Evolutionary conservation across 2,113 vertebrate genomes (phyloP).

Genomic region (Verasper variegatus): DNA sequence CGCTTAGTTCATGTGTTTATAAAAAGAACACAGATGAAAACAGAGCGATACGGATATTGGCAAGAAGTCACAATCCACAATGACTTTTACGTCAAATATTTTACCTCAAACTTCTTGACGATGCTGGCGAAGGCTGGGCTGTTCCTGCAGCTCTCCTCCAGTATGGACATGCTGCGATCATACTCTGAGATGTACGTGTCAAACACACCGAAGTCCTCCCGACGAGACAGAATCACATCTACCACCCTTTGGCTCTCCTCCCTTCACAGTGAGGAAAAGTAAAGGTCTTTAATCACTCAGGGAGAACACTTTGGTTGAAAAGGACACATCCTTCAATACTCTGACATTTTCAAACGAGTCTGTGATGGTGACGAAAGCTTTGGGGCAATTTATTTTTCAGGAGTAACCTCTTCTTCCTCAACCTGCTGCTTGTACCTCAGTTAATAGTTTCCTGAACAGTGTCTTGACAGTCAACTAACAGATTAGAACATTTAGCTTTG

Average conservation of each 20-base stretch:
- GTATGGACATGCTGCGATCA: conserved; percentile 89
- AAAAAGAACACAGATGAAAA: conserved; percentile 2
- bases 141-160: conserved; percentile 87
- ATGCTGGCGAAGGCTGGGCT: conserved; percentile 80
- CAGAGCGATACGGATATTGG: neutral
- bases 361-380: too few relatives aligned
- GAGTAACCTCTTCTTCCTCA: too few relatives aligned
- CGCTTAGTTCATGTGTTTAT: neutral
- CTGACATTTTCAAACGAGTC: neutral
- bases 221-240: conserved; percentile 88
- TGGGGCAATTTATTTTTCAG: too few relatives aligned
- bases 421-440: too few relatives aligned
- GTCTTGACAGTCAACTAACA: too few relatives aligned
- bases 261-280: conserved; percentile 76
- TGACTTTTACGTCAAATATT: neutral
- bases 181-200: conserved; percentile 89
- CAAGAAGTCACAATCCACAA: neutral
- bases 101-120: conserved; percentile 91
- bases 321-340: neutral
- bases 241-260: conserved; percentile 90
- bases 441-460: too few relatives aligned
- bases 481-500: too few relatives aligned
- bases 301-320: neutral
- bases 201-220: conserved; percentile 87
- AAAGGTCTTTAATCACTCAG: neutral